These are phyloP conservation scores for Tragelaphus scriptus DNA, from an alignment of 2,113 vertebrate species.

Conservation along the genomic window DNA sequence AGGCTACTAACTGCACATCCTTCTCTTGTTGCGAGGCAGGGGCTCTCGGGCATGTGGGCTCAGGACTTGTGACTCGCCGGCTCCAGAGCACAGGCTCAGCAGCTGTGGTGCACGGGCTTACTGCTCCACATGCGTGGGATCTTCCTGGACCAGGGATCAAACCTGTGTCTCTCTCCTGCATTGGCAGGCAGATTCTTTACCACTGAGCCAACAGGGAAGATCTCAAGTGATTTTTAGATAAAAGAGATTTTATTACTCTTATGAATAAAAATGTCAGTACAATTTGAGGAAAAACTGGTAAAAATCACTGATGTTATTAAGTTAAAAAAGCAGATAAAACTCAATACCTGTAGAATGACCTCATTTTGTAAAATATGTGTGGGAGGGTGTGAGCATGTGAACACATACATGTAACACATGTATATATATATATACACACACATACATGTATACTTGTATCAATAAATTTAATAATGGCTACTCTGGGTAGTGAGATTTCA, in stretches of 20 bases:
- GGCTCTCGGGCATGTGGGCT: not conserved
- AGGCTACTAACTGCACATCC: not conserved
- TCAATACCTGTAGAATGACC: not conserved
- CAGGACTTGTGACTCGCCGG: not conserved
- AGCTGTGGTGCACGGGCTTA: not conserved
- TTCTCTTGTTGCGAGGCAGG: not conserved
- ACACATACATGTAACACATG: not conserved
- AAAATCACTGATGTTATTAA: not conserved
- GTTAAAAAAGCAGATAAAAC: not conserved
- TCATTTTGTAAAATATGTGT: not conserved
- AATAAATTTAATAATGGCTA: not conserved
- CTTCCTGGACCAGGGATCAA: not conserved
- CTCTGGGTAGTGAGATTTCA: not conserved
- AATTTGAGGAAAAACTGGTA: not conserved
- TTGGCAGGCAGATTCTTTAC: not conserved
- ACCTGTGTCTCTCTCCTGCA: not conserved
- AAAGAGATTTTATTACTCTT: not conserved
- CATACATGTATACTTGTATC: not conserved
- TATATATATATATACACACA: not conserved
- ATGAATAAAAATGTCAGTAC: not conserved
- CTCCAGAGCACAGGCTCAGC: not conserved
- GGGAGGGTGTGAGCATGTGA: not conserved
- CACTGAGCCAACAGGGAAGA: not conserved
- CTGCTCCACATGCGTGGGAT: accelerated
- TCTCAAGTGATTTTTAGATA: not conserved